Evolutionary conservation across 2,113 vertebrate genomes (phyloP).

Genomic region (Colossoma macropomum): DNA sequence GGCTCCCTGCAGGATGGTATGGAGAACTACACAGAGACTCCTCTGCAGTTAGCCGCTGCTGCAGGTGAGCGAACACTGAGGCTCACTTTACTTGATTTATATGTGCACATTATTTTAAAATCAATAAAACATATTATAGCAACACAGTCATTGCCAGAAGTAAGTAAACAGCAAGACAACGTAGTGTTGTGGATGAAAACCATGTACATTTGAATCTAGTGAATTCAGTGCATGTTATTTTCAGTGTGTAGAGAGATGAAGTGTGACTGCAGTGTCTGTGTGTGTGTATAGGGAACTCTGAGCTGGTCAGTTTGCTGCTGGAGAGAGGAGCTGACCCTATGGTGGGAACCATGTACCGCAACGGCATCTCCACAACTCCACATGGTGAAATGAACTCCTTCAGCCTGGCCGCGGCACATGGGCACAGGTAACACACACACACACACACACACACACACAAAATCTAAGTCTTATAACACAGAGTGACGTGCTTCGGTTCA

Average conservation of each 20-base stretch:
- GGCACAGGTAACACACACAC: slow-evolving; percentile 89
- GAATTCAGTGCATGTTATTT: too few species aligned
- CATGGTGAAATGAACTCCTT: slow-evolving; percentile 99
- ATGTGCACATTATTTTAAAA: too few species aligned
- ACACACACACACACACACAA: background rate
- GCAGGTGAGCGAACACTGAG: slow-evolving; percentile 83
- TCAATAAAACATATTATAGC: too few species aligned
- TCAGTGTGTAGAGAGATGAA: background rate
- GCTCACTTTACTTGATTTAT: background rate
- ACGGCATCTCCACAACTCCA: slow-evolving; percentile 93
- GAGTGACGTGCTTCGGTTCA: too few species aligned
- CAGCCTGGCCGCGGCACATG: slow-evolving; percentile 97
- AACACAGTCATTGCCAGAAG: too few species aligned
- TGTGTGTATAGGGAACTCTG: slow-evolving; percentile 89
- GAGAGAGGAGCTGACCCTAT: slow-evolving; percentile 94
- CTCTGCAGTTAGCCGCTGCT: slow-evolving; percentile 92
- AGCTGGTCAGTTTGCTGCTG: slow-evolving; percentile 95
- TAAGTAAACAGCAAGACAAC: too few species aligned
- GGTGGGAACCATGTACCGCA: slow-evolving; percentile 96
- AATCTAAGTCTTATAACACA: too few species aligned
- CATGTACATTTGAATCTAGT: background rate
- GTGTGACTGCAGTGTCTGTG: background rate
- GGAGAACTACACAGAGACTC: slow-evolving; percentile 98
- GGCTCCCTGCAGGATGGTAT: slow-evolving; percentile 94
- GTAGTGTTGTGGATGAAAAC: background rate